Evolutionary conservation across 2,797 vertebrate species (phyloP).

Genomic region (Glossophaga mutica): DNA sequence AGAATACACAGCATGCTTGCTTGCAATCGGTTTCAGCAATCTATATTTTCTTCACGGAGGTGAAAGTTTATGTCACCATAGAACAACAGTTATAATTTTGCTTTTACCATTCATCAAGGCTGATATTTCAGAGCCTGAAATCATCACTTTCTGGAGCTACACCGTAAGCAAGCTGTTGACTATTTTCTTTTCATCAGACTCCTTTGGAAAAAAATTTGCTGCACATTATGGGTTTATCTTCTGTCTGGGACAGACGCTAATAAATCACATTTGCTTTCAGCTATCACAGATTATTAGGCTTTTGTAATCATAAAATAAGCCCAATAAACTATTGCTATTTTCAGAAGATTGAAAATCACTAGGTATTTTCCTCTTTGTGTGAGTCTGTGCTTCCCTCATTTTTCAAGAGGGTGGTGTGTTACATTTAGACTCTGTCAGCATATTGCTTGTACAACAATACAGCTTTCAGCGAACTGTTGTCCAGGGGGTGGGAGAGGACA

Average conservation of each 20-base stretch:
- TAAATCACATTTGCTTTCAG: conserved; percentile 82
- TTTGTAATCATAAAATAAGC: conserved; percentile 83
- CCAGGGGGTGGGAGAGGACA: neutral
- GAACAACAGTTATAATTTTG: conserved; percentile 79
- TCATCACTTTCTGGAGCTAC: conserved; percentile 70
- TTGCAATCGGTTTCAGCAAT: conserved; percentile 80
- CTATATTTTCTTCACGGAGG: conserved; percentile 78
- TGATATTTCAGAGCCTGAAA: conserved; percentile 74
- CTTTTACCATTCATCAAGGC: conserved; percentile 77
- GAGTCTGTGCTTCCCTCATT: conserved; percentile 66
- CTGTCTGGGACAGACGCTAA: conserved; percentile 74
- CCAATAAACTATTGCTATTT: conserved; percentile 77
- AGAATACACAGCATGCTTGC: conserved; percentile 75
- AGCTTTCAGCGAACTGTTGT: conserved; percentile 56
- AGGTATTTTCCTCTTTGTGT: conserved; percentile 68
- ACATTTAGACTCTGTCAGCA: conserved; percentile 68
- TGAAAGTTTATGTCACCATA: conserved; percentile 80
- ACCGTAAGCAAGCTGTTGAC: conserved; percentile 74
- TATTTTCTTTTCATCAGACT: conserved; percentile 61
- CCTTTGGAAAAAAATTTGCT: conserved; percentile 74
- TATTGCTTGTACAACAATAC: conserved; percentile 64
- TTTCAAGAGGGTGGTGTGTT: conserved; percentile 68
- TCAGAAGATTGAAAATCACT: conserved; percentile 79
- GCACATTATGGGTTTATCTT: conserved; percentile 79
- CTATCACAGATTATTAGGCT: conserved; percentile 81